A percentile compares a stretch with the other conserved stretches of the same genome.
Evolutionary conservation across 2,888 invertebrate genomes (phyloP).

Genomic region (Prosapia bicincta): DNA sequence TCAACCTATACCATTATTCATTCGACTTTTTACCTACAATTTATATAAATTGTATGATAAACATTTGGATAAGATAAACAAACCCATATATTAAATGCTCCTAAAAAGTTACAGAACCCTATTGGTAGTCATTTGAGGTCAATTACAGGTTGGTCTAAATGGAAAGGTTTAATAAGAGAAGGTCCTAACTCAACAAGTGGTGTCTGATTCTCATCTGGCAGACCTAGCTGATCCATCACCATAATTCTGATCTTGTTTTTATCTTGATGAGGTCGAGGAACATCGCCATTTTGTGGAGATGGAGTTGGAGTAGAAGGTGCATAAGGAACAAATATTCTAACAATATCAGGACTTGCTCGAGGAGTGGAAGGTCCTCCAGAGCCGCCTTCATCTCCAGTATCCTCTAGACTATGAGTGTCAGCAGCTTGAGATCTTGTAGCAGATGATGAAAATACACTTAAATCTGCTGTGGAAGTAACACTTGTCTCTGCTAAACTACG

Average conservation of each 20-base stretch:
- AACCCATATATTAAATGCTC: neutral
- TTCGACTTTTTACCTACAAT: neutral
- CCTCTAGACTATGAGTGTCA: constrained; percentile 70
- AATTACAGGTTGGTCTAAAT: constrained; percentile 37
- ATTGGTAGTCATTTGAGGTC: constrained; percentile 39
- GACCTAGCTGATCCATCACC: constrained; percentile 46
- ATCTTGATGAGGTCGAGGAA: constrained; percentile 52
- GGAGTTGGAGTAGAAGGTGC: constrained; percentile 44
- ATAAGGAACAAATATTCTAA: constrained; percentile 77
- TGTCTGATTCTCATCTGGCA: constrained; percentile 38
- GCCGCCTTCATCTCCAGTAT: constrained; percentile 63
- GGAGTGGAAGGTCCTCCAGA: constrained; percentile 55
- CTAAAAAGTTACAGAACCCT: too few species aligned
- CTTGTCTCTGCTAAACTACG: constrained; percentile 79
- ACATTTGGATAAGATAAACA: neutral
- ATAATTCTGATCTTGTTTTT: constrained; percentile 71
- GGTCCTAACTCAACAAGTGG: constrained; percentile 41
- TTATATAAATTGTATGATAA: neutral
- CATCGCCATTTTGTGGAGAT: constrained; percentile 48
- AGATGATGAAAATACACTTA: constrained; percentile 68
- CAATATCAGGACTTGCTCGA: constrained; percentile 60
- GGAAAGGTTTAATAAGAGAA: constrained; percentile 36
- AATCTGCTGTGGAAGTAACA: constrained; percentile 78
- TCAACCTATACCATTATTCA: neutral
- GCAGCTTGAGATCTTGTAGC: constrained; percentile 68